These are phyloP conservation scores for Mesocricetus auratus DNA, from an alignment of 2,113 vertebrate species.

Conservation along the genomic window DNA sequence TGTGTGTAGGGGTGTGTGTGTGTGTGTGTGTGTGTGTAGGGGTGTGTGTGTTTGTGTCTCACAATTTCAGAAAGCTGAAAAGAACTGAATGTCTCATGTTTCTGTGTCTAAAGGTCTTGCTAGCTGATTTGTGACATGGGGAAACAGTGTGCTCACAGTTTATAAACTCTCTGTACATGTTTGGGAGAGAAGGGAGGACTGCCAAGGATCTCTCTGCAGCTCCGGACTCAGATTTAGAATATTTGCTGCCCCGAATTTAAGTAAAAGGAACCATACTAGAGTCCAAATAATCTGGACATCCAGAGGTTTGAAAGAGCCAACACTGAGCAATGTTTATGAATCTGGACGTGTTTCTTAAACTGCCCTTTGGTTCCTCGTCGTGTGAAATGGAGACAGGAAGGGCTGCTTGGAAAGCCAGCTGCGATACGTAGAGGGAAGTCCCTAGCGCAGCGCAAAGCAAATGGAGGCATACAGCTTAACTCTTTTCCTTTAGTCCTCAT, in stretches of 20 bases:
- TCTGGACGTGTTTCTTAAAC: conserved; percentile 34
- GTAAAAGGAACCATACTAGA: background rate
- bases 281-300: conserved; percentile 8
- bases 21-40: background rate
- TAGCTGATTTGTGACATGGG: background rate
- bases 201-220: background rate
- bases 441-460: background rate
- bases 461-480: background rate
- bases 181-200: background rate
- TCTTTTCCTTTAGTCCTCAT: background rate
- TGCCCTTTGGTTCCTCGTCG: background rate
- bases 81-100: background rate
- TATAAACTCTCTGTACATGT: background rate
- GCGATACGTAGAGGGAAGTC: background rate
- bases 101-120: background rate
- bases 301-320: background rate
- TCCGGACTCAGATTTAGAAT: background rate
- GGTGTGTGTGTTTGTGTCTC: background rate
- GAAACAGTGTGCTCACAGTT: background rate
- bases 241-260: background rate
- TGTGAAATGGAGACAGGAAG: background rate
- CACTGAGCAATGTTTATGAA: background rate
- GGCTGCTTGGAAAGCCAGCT: background rate
- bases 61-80: conserved; percentile 48
- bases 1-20: background rate